Evolutionary conservation across 2,113 vertebrate species (phyloP).

Genomic region (Brachyistius frenatus): DNA sequence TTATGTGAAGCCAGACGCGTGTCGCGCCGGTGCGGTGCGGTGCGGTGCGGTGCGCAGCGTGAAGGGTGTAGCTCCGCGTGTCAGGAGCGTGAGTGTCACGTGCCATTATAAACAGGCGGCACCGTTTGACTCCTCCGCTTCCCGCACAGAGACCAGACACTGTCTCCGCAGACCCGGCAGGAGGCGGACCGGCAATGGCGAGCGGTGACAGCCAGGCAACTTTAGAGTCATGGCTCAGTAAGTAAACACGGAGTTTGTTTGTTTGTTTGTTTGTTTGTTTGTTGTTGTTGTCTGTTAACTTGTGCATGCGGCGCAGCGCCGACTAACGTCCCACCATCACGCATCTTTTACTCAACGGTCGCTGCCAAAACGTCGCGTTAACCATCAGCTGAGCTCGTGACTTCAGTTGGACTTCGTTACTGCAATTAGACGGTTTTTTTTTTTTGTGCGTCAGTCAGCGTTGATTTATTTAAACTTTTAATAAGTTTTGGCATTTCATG

Average conservation of each 20-base stretch:
- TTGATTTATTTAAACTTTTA: too few species aligned
- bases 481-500: too few species aligned
- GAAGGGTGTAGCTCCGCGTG: background rate
- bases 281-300: background rate
- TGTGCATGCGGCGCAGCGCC: background rate
- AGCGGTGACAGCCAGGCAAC: constrained; percentile 53
- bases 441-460: too few species aligned
- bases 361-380: background rate
- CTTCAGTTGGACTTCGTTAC: background rate
- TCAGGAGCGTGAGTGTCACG: constrained; percentile 74
- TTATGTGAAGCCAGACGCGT: too few species aligned
- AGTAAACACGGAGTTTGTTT: constrained; percentile 41
- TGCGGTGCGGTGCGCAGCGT: background rate
- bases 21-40: too few species aligned
- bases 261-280: background rate
- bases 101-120: constrained; percentile 45
- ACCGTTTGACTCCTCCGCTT: constrained; percentile 49
- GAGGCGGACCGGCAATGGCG: constrained; percentile 67
- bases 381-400: background rate
- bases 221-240: constrained; percentile 78
- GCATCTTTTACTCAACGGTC: background rate
- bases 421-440: too few species aligned
- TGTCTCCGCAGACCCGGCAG: background rate
- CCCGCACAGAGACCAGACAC: background rate
- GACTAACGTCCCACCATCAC: too few species aligned